Conservation (phyloP, 2,797 vertebrate genomes). For the Scolopax bukidnonensis region DNA sequence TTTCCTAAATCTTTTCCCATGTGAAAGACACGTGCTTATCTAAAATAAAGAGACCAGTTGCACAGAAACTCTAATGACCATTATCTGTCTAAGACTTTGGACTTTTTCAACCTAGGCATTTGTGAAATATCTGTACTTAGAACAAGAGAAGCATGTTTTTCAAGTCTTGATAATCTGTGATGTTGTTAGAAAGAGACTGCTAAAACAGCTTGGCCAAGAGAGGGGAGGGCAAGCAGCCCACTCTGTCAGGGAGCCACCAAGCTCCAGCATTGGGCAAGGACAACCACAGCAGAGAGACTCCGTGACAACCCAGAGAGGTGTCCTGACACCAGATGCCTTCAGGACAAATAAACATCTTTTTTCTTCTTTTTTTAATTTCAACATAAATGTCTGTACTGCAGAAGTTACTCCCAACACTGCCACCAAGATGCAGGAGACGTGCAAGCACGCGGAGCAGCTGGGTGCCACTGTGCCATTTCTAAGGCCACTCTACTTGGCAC, state of each 20-base stretch:
- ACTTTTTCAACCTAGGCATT: background rate
- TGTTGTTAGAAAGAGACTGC: background rate
- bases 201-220: background rate
- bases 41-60: background rate
- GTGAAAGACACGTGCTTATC: background rate
- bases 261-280: background rate
- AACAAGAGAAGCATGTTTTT: background rate
- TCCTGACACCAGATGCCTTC: background rate
- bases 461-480: background rate
- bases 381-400: background rate
- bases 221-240: background rate
- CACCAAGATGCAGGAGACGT: accelerated
- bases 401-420: background rate
- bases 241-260: background rate
- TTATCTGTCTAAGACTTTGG: background rate
- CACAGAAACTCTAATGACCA: background rate
- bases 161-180: background rate
- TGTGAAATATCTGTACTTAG: background rate
- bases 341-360: accelerated
- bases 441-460: accelerated
- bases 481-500: background rate
- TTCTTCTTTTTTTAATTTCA: too few relatives aligned
- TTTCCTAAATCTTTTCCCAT: background rate
- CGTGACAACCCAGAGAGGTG: background rate
- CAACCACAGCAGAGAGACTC: background rate